Conservation (phyloP, 1,140 invertebrate genomes). For the Galleria mellonella region DNA sequence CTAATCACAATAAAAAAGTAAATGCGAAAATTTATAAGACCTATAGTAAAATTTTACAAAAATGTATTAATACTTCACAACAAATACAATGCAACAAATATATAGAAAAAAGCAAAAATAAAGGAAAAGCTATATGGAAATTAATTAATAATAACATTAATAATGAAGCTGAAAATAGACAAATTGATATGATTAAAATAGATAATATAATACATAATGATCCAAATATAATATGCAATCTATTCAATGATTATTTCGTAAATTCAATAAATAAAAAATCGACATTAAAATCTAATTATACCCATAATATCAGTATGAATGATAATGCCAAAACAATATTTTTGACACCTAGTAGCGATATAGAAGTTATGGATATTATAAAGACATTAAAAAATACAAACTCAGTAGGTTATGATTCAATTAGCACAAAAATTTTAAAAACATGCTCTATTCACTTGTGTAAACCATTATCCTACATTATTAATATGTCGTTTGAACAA, state of each 20-base stretch:
- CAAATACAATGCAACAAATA: not conserved
- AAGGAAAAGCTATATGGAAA: slow-evolving; percentile 4
- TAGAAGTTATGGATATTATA: slow-evolving; percentile 2
- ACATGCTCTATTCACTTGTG: not conserved
- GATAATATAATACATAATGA: slow-evolving; percentile 1
- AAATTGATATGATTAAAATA: slow-evolving; percentile 1
- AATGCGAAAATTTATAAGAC: not conserved
- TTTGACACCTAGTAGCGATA: not conserved
- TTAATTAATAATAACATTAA: not conserved
- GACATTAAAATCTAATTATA: not conserved
- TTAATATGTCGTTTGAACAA: not conserved
- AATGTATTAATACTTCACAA: slow-evolving; percentile 1
- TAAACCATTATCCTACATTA: not conserved
- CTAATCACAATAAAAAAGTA: not conserved
- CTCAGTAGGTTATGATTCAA: not conserved
- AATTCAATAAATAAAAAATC: not conserved
- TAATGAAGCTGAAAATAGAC: not conserved
- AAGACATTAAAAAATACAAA: slow-evolving; percentile 6
- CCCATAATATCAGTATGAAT: not conserved
- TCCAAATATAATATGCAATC: slow-evolving; percentile 2
- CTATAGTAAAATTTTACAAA: slow-evolving; percentile 4
- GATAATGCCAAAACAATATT: not conserved
- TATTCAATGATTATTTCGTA: slow-evolving; percentile 5
- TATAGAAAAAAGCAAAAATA: slow-evolving; percentile 5
- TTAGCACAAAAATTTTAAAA: slow-evolving; percentile 4